Evolutionary conservation across 2,113 vertebrate species (phyloP), one percentile per base, ranked within the genome.

Genomic region (Dasyornis broadbenti): DNA sequence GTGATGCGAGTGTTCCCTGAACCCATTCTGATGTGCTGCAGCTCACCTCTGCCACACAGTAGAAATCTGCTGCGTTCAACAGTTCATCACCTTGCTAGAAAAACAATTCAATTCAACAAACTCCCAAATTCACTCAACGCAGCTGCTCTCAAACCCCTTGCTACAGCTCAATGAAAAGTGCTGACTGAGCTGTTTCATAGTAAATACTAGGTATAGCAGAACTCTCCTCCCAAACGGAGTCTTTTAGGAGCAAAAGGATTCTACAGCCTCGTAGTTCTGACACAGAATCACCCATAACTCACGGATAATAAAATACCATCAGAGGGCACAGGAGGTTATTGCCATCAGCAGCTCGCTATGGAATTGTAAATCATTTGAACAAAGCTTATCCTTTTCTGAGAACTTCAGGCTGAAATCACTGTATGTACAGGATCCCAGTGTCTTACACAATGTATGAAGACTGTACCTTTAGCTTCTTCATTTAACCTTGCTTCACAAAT

Each of bases 21-120:
- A 44, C 60, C 16, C 61, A 54, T 11, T 28, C 57, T 0, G 1
- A 31, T 2, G 3, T 31, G 49, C 21, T 28, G 53, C 27, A 28
- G 49, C 37, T 65, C 78, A 91, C 45, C 20, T 69, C 49, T 72
- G 70, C 84, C 65, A 65, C 40, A n/a, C 60, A 61, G 66, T 2
- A 94, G 78, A 92, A 92, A 86, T 42, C 57, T 84, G 65, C 49
- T 12, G 0, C 23, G 70, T 61, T 85, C 81, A 87, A 95, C 70
- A 92, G 73, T 72, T 94, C 81, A 90, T 80, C 90, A 76, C 86
- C 63, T 89, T 88, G 71, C 78, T 77, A 82, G 93, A 75, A 94
- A 95, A 96, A 94, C 89, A 96, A 89, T 73, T 85, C 61, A 89
- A 13, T 87, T 89, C 86, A 82, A 84, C 84, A 95, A 94, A 92